Evolutionary conservation across 2,797 vertebrate genomes (phyloP).

Genomic region (Sparidentex hasta): DNA sequence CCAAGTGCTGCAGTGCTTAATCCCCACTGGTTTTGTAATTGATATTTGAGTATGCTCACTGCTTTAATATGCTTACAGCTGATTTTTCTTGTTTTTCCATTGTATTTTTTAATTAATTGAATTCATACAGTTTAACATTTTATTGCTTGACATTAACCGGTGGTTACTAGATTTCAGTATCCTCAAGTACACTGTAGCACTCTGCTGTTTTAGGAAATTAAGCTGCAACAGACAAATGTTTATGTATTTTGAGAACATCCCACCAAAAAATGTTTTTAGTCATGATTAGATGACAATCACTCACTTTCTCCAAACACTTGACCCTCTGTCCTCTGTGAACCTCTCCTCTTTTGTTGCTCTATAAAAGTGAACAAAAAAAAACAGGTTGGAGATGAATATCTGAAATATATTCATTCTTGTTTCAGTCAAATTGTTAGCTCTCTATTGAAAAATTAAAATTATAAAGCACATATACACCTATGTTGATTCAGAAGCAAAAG

Average conservation of each 20-base stretch:
- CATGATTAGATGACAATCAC: constrained; percentile 11
- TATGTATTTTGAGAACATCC: background rate
- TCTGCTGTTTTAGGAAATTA: background rate
- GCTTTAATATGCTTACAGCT: no score
- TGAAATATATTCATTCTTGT: background rate
- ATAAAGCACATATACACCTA: background rate
- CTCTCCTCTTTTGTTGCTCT: constrained; percentile 82
- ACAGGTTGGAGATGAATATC: background rate
- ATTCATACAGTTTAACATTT: no score
- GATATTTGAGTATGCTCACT: no score
- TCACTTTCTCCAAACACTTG: constrained; percentile 85
- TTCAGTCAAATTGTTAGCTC: background rate
- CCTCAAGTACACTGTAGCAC: no score
- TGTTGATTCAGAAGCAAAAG: background rate
- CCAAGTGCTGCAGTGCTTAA: background rate
- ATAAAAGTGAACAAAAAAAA: constrained; percentile 1
- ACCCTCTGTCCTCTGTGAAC: constrained; percentile 76
- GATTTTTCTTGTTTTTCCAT: no score
- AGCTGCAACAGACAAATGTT: background rate
- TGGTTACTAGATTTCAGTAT: no score
- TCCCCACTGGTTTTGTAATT: constrained; percentile 1
- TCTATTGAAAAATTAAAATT: background rate
- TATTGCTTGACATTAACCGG: no score
- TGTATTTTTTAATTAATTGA: no score
- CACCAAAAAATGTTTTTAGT: no score